phyloP scores from a whole-genome alignment of 2,113 vertebrate species.

The Camelus bactrianus region DNA sequence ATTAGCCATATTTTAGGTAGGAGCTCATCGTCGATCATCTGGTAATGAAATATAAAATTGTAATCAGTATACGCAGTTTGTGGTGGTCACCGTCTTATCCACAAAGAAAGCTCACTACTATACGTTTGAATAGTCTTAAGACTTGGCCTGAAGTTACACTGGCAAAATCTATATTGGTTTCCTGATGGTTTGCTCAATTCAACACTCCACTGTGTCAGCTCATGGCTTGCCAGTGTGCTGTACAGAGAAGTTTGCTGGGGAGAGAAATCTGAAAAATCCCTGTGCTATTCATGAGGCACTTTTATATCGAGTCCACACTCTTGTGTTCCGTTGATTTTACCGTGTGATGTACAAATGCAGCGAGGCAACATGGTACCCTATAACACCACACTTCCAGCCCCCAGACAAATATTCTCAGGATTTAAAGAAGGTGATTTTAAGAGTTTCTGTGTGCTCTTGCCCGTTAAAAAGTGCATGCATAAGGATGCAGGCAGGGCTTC shows the following conservation, averaged over 20 bases:
- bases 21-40: background rate
- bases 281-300: background rate
- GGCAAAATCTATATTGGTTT: background rate
- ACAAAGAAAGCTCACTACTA: background rate
- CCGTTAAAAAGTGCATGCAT: background rate
- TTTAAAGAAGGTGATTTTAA: background rate
- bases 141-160: background rate
- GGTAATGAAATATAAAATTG: background rate
- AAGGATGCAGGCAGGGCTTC: constrained; percentile 22
- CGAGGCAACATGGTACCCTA: background rate
- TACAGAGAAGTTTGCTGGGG: background rate
- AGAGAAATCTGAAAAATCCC: background rate
- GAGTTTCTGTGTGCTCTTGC: background rate
- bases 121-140: background rate
- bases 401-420: constrained; percentile 15
- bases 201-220: background rate
- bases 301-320: background rate
- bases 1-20: background rate
- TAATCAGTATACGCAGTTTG: background rate
- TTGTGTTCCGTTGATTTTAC: background rate
- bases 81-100: background rate
- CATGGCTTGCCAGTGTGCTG: background rate
- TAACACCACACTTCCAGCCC: background rate
- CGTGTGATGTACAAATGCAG: background rate
- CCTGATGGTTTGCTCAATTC: background rate